Base-by-base conservation (phyloP, 2,797 vertebrate species). In the Schizopygopsis pylzovi region DNA sequence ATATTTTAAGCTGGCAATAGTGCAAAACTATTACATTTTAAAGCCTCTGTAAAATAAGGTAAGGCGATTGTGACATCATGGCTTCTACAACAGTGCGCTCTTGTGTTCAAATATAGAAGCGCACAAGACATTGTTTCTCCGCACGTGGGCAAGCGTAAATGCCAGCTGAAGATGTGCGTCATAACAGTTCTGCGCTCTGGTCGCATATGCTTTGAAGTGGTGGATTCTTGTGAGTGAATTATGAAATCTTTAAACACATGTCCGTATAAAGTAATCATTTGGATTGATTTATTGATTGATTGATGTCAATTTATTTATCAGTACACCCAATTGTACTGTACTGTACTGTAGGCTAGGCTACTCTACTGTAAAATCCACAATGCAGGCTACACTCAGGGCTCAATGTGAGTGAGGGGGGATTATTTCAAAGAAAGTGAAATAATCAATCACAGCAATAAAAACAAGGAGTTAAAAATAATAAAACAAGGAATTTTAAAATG, bases 61-160 rank as follows among this genome's bases (percentile, higher is more conserved):
- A 25, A 54, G 45, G 16, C 4, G 20, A 3, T 11, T 61, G 6
- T 25, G n/a, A 70, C 59, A 72, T 59, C 0, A 41, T 49, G 13
- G 16, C 22, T 45, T 73, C 45, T 43, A 15, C 68, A 81, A 65
- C 45, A 73, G 49, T 18, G 56, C 78, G 0, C 68, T 73, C 84
- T 7, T 81, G 84, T 65, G 84, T 71, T 67, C 13, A 75, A 75
- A 25, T 65, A 47, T 10, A 41, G 78, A 22, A 65, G 54, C 47
- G 39, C 76, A 85, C 45, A 45, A 59, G 18, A 39, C 10, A 73
- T 33, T 52, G n/a, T 25, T 7, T 6, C 41, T 28, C 37, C 2
- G 41, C 43, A 43, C 43, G 33, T 63, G 65, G 6, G 9, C 54
- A 52, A 72, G 9, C 47, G 49, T 39, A 20, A 20, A 65, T 41